phyloP scores from a whole-genome alignment of 1,140 invertebrate species.

The Leptopilina clavipes region DNA sequence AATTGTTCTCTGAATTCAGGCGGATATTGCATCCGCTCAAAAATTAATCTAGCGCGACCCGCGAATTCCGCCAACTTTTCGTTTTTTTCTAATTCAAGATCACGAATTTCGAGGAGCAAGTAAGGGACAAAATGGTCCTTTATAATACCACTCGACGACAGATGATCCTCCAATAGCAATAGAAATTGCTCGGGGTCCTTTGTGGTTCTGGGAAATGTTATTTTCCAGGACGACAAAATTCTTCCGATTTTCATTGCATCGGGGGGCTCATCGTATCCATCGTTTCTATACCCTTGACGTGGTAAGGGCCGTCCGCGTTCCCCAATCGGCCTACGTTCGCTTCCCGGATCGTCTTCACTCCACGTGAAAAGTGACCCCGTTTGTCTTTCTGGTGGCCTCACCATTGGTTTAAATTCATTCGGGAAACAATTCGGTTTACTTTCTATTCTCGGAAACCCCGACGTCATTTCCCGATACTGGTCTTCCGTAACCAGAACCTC shows the following conservation, averaged over 20 bases:
- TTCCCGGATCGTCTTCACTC: no score
- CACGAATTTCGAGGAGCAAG: background rate
- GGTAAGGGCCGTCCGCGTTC: no score
- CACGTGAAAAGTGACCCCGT: no score
- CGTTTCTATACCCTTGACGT: background rate
- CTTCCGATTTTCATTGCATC: background rate
- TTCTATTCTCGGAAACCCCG: no score
- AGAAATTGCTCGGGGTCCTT: background rate
- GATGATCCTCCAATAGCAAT: background rate
- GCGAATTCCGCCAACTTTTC: constrained; percentile 15
- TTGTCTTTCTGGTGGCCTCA: no score
- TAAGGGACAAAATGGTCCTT: background rate
- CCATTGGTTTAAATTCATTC: no score
- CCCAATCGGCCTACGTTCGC: no score
- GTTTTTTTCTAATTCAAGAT: background rate
- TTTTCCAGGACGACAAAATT: background rate
- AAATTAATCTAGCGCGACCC: constrained; percentile 35
- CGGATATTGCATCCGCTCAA: constrained; percentile 35
- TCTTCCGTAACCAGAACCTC: no score
- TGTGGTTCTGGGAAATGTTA: background rate
- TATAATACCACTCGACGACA: background rate
- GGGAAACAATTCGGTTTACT: no score
- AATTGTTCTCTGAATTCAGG: constrained; percentile 38
- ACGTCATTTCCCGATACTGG: no score
- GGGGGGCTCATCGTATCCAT: background rate